Percentiles rank a stretch among this genome's conserved stretches.
These are phyloP conservation scores for Bradynema listronoti DNA, from an alignment of 1,140 invertebrate genomes.

Conservation along the genomic window DNA sequence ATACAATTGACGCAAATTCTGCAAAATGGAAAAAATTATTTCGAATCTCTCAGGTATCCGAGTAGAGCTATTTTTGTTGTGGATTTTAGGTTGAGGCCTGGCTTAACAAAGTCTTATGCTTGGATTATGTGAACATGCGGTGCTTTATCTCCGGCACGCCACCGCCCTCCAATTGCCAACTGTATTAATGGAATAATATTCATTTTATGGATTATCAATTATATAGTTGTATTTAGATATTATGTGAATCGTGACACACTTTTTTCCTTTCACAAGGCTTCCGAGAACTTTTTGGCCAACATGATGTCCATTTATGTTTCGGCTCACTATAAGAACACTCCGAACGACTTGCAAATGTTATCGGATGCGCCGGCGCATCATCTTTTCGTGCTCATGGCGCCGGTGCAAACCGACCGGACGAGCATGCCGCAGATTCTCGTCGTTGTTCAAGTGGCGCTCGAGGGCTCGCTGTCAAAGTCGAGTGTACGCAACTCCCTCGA, in stretches of 20 bases:
- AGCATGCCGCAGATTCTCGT: conserved; percentile 66
- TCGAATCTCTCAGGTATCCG: neutral
- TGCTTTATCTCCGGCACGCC: conserved; percentile 63
- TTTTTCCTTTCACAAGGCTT: conserved; percentile 92
- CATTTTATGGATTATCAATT: conserved; percentile 15
- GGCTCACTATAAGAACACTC: conserved; percentile 95
- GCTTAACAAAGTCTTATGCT: conserved; percentile 82
- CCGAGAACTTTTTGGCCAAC: conserved; percentile 84
- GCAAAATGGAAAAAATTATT: too few species aligned
- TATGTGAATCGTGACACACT: conserved; percentile 76
- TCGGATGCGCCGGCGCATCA: conserved; percentile 94
- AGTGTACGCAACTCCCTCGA: conserved; percentile 72
- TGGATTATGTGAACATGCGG: conserved; percentile 69
- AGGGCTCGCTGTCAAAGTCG: conserved; percentile 81
- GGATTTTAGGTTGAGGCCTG: conserved; percentile 70
- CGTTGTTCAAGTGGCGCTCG: conserved; percentile 72
- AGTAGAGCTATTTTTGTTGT: neutral
- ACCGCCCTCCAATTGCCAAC: conserved; percentile 76
- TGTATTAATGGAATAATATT: conserved; percentile 70
- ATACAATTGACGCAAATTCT: too few species aligned
- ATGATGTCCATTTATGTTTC: conserved; percentile 87
- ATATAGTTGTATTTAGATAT: conserved; percentile 40
- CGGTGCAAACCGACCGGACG: conserved; percentile 66
- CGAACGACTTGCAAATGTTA: conserved; percentile 96
- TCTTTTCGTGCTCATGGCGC: conserved; percentile 86